Base-by-base conservation (phyloP, 1,140 invertebrate genomes). In the Chlorops oryzae region DNA sequence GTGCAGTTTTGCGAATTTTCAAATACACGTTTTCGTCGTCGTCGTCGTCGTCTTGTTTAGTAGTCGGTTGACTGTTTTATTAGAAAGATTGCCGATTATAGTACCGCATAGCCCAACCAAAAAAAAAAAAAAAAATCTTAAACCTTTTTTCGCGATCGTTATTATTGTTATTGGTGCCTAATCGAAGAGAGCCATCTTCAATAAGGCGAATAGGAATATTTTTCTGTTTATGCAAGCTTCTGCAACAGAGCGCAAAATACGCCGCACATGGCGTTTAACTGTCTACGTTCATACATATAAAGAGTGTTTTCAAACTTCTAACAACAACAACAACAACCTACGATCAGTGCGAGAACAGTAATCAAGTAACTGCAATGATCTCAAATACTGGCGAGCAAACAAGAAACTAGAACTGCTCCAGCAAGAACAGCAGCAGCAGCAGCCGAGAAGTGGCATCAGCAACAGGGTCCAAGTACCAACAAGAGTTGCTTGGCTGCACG, bases 41-140 rank as follows among this genome's bases (percentile, higher is more conserved):
- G 28, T 32, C 28, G 20, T 47, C 45, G 54, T 41, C 48, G 45
- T 32, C 15, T 9, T 15, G 28, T 32, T 32, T 32, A 32, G 28
- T 32, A 32, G 28, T 15, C 9, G 15, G 28, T 32, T 15, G 28
- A 32, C 28, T 32, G 28, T 15, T 32, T 32, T 9, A 9, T 32
- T 32, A 32, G 28, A 32, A 32, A 32, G 28, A 32, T 32, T 32
- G n/a, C n/a, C n/a, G n/a, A n/a, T n/a, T n/a, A n/a, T n/a, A n/a
- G n/a, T n/a, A n/a, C n/a, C n/a, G n/a, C n/a, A n/a, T n/a, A n/a
- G n/a, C n/a, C n/a, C n/a, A n/a, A n/a, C n/a, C n/a, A n/a, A n/a
- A n/a, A n/a, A n/a, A n/a, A n/a, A n/a, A n/a, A n/a, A n/a, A n/a
- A n/a, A n/a, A n/a, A n/a, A n/a, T n/a, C n/a, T n/a, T n/a, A n/a